Base-by-base conservation (phyloP, 1,140 invertebrate species). In the Tenebrio molitor region DNA sequence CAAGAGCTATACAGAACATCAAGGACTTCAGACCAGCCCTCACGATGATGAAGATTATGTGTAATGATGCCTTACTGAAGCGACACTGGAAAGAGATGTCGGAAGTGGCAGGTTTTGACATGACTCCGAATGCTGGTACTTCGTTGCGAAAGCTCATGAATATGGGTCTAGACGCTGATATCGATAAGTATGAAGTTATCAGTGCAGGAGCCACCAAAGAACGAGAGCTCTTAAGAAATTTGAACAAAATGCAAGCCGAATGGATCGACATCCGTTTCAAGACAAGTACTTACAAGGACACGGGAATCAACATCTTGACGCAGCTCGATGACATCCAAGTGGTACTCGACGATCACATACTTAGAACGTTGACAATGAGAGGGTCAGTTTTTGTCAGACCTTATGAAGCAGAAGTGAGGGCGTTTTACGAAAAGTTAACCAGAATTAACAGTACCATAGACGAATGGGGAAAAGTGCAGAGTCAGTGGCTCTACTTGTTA, bases 21-120 rank as follows among this genome's bases (percentile, higher is more conserved):
- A 93, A 91, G 78, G 90, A 93, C 58, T 97, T 96, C 84, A 84
- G 93, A 82, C 90, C 90, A 34, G 89, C 93, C 74, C 87, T 97
- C 64, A 92, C 91, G 25, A 85, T 96, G 64, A 91, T 94, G 16
- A 86, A 89, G 36, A 94, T 94, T 10, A 89, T 97, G 84, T 97
- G 95, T 79, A 97, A 97, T 85, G 91, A 93, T 29, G 94, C 93
- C 0, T 82, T 97, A 62, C 84, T 91, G n/a, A 89, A 94, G 76
- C 86, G 94, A 23, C 96, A 98, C 83, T 98, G 96, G 96, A 90
- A 93, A 71, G 91, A 95, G 81, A 96, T 98, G 89, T 93, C 93
- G 0, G 85, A 87, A 25, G 90, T 96, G 44, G 91, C 93, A 10
- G 93, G 91, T 1, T 92, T 91, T 78, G 91, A 95, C 82, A 84